phyloP scores from a whole-genome alignment of 2,113 vertebrate species.

The Thunnus thynnus region DNA sequence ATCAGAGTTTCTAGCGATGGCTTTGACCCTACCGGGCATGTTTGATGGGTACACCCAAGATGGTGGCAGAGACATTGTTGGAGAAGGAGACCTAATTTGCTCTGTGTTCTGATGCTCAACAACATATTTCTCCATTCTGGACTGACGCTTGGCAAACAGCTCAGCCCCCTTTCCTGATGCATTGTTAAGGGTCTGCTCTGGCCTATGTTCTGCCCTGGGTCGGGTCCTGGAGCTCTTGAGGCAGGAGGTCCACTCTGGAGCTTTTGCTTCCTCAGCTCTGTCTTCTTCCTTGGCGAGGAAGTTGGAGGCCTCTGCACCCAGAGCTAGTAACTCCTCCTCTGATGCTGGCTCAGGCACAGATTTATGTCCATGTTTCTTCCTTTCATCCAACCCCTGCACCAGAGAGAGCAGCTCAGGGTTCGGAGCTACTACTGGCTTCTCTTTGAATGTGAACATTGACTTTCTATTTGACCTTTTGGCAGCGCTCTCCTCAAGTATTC shows the following conservation, averaged over 20 bases:
- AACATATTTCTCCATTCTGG: constrained; percentile 96
- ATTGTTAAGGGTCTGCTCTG: constrained; percentile 91
- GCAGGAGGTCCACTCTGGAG: constrained; percentile 93
- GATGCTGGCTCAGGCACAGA: constrained; percentile 83
- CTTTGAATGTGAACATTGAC: constrained; percentile 98
- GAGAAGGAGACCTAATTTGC: constrained; percentile 89
- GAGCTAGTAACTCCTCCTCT: constrained; percentile 92
- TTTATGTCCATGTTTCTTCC: constrained; percentile 88
- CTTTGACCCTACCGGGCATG: constrained; percentile 86
- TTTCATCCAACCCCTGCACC: constrained; percentile 92
- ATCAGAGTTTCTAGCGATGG: constrained; percentile 86
- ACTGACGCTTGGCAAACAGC: constrained; percentile 93
- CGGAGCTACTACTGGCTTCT: constrained; percentile 92
- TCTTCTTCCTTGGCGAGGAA: constrained; percentile 86
- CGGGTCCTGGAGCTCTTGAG: constrained; percentile 92
- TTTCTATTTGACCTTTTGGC: constrained; percentile 85
- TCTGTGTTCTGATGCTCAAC: constrained; percentile 85
- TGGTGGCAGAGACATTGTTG: constrained; percentile 95
- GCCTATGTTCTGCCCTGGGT: constrained; percentile 85
- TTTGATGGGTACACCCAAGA: constrained; percentile 94
- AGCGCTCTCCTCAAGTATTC: constrained; percentile 90
- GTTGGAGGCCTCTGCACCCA: constrained; percentile 97
- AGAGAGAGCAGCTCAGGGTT: constrained; percentile 95
- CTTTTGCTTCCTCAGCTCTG: constrained; percentile 57
- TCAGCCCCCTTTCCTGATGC: constrained; percentile 94